phyloP scores from a whole-genome alignment of 2,797 vertebrate species.

The Nothura maculosa region DNA sequence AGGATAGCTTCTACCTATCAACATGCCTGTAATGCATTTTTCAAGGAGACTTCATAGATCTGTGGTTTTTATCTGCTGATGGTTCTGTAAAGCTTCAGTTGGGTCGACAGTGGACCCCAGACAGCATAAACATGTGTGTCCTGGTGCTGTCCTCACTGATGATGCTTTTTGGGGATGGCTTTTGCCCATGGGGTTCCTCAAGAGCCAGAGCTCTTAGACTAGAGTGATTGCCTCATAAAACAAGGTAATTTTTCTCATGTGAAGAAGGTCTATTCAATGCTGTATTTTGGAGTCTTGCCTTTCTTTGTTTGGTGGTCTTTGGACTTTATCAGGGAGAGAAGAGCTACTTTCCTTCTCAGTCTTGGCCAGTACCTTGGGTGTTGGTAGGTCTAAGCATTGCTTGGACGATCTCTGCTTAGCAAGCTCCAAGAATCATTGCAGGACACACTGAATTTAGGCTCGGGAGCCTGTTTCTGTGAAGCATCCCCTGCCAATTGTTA shows the following conservation, averaged over 20 bases:
- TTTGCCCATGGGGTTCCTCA: background rate
- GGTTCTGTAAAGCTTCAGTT: background rate
- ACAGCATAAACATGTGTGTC: accelerated
- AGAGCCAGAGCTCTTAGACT: background rate
- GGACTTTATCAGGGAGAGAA: background rate
- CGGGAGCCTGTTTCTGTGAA: background rate
- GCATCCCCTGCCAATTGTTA: background rate
- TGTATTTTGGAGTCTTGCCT: background rate
- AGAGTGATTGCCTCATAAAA: background rate
- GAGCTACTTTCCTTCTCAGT: background rate
- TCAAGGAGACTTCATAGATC: background rate
- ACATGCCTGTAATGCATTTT: background rate
- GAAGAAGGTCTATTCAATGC: background rate
- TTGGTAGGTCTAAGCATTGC: background rate
- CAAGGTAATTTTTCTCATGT: background rate
- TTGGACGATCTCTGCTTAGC: background rate
- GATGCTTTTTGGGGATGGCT: background rate
- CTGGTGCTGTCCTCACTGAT: background rate
- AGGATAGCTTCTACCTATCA: slow-evolving; percentile 42
- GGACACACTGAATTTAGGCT: background rate
- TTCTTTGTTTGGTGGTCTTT: background rate
- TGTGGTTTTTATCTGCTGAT: accelerated
- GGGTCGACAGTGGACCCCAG: background rate
- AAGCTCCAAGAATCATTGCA: background rate
- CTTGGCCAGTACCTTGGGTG: background rate